Conservation (phyloP, 2,113 vertebrate species). For the Argyrosomus japonicus region DNA sequence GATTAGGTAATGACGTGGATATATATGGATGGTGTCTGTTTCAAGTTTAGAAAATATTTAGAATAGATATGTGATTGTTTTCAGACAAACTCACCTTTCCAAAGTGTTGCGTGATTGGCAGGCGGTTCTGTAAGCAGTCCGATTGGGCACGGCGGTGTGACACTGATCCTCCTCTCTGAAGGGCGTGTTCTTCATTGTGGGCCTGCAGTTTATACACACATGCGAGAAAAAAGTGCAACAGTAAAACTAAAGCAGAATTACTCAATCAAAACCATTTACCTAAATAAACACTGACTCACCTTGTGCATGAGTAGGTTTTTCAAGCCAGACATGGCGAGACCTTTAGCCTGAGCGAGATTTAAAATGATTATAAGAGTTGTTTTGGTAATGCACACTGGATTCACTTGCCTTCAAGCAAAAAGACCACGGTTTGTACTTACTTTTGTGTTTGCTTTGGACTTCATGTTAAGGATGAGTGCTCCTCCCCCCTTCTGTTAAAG, state of each 20-base stretch:
- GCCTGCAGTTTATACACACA: conserved; percentile 57
- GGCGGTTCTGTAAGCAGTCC: conserved; percentile 87
- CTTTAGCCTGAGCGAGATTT: conserved; percentile 74
- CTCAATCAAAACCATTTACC: neutral
- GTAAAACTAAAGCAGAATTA: conserved; percentile 1
- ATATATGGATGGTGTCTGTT: neutral
- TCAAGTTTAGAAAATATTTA: neutral
- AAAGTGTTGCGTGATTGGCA: conserved; percentile 91
- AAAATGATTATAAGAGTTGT: neutral
- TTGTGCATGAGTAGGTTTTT: conserved; percentile 86
- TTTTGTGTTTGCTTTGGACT: conserved; percentile 87
- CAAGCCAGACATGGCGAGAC: conserved; percentile 83
- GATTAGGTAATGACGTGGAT: neutral
- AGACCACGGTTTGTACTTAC: conserved; percentile 74
- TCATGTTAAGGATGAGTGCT: conserved; percentile 89
- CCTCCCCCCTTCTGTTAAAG: conserved; percentile 89
- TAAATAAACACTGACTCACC: conserved; percentile 70
- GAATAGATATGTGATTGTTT: neutral
- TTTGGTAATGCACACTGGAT: neutral
- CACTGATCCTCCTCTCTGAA: conserved; percentile 82
- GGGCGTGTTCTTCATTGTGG: conserved; percentile 40
- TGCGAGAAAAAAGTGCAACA: conserved; percentile 3
- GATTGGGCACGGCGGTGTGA: conserved; percentile 81
- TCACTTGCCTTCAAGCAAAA: neutral
- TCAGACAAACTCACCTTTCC: conserved; percentile 82